phyloP scores from a whole-genome alignment of 1,140 invertebrate genomes.

The Neotoxoptera formosana region DNA sequence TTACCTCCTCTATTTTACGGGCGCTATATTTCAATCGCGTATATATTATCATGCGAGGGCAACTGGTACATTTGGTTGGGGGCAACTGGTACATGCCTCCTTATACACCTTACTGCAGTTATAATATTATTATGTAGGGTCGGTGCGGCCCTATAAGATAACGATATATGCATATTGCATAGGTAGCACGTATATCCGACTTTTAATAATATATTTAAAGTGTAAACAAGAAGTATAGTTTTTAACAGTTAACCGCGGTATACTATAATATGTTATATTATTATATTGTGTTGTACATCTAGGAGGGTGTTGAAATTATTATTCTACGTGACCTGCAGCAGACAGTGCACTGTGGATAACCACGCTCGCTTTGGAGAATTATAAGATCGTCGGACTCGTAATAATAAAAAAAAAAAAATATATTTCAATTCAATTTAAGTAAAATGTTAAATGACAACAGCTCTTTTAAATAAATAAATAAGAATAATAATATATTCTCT shows the following conservation, averaged over 20 bases:
- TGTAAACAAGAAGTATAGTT: not conserved
- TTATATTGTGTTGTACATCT: not conserved
- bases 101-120: too few relatives aligned
- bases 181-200: not conserved
- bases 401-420: too few relatives aligned
- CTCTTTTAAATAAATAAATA: not conserved
- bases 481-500: not conserved
- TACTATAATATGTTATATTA: not conserved
- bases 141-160: too few relatives aligned
- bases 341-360: not conserved
- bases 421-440: not conserved
- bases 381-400: not conserved
- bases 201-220: not conserved
- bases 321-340: not conserved
- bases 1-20: too few relatives aligned
- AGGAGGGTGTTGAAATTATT: not conserved
- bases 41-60: too few relatives aligned
- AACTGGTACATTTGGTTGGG: too few relatives aligned
- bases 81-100: too few relatives aligned
- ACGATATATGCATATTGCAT: not conserved
- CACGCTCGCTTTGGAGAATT: not conserved
- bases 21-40: too few relatives aligned
- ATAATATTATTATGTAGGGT: too few relatives aligned
- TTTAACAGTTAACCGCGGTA: not conserved
- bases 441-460: not conserved